Evolutionary conservation across 2,888 invertebrate genomes (phyloP).

Genomic region (Eristalis arbustorum): DNA sequence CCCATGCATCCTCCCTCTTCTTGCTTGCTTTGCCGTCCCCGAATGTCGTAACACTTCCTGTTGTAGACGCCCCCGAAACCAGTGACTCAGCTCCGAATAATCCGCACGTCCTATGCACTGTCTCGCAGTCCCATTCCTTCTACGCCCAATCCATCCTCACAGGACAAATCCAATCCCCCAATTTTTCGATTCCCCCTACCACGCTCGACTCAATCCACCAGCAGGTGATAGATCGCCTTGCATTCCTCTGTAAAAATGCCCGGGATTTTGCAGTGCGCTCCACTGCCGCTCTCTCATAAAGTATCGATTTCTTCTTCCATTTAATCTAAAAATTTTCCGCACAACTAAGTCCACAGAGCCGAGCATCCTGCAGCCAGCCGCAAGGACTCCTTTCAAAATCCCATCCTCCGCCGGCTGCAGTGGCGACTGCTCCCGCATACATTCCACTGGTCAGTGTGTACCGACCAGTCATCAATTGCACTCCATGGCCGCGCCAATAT

Average conservation of each 20-base stretch:
- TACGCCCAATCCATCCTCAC: not conserved
- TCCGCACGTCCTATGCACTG: not conserved
- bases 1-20: too few relatives aligned
- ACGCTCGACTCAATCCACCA: not conserved
- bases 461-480: conserved; percentile 21
- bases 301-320: conserved; percentile 50
- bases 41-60: too few relatives aligned
- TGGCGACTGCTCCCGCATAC: not conserved
- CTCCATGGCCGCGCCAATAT: not conserved
- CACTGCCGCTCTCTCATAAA: conserved; percentile 32
- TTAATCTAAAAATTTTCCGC: conserved; percentile 50
- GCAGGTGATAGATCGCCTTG: not conserved
- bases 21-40: too few relatives aligned
- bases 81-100: too few relatives aligned
- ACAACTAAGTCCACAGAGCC: conserved; percentile 44
- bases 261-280: not conserved
- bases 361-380: conserved; percentile 1
- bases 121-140: not conserved
- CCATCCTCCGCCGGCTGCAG: conserved; percentile 38
- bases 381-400: conserved; percentile 22
- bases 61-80: too few relatives aligned
- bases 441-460: conserved; percentile 47
- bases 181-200: not conserved
- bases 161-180: not conserved
- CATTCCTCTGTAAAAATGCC: not conserved